Base-by-base conservation (phyloP, 1,140 invertebrate species). In the Lordiphosa stackelbergi region DNA sequence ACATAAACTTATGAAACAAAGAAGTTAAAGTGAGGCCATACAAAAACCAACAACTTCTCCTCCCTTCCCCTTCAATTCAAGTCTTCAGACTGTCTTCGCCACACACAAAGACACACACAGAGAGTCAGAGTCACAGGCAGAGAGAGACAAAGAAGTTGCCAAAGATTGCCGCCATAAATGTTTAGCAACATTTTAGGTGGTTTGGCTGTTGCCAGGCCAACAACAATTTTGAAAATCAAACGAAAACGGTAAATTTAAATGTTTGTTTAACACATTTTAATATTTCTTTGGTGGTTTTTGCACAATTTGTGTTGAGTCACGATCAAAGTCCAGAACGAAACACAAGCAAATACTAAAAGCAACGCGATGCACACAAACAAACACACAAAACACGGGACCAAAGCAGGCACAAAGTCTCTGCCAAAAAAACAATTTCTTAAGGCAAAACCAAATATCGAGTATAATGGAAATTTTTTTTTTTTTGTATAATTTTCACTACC, bases 391-490 rank as follows among this genome's bases (percentile, higher is more conserved):
- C 43, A 16, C 38, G 52, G 49, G 45, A 53, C 34, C 22, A 24
- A 6, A 35, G 59, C 52, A 71, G 51, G 72, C 62, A 65, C 74
- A 81, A 79, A 81, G 74, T 81, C 74, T 61, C 63, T 78, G 74
- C 74, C 73, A 78, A 78, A 56, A 77, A 77, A 58, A 10, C 19
- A 16, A 16, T 16, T 16, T 16, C 16, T 16, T 16, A n/a, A n/a
- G n/a, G n/a, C n/a, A n/a, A n/a, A n/a, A n/a, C n/a, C 57, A 22
- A n/a, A 31, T 56, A 58, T 77, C 54, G 81, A 79, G 74, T 78
- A 78, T 78, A 78, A 70, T 81, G 74, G 74, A 78, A 78, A 81
- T 81, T 78, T 81, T 16, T 70, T 46, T 74, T 81, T 78, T 81
- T 16, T 70, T 46, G 11, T 31, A 1, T 19, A 31, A n/a, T 43